A percentile compares a stretch with the other conserved stretches of the same genome.
Conservation (phyloP, 1,140 invertebrate genomes). For the Cecropterus lyciades region DNA sequence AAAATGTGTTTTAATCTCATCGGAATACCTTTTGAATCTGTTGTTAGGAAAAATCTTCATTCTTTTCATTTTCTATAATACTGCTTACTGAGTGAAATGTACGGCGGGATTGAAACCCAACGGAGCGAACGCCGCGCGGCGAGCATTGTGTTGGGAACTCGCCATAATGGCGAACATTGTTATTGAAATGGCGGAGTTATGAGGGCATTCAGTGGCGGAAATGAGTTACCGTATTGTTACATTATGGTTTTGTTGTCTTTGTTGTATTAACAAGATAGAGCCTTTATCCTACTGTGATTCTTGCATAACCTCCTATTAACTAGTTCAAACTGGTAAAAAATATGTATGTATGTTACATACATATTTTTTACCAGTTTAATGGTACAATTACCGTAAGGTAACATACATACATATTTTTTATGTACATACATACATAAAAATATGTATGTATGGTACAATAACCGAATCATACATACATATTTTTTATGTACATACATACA, state of each 20-base stretch:
- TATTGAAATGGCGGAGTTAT: slow-evolving; percentile 62
- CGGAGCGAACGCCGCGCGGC: slow-evolving; percentile 62
- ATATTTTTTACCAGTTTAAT: too few species aligned
- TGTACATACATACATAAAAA: too few species aligned
- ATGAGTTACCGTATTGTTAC: slow-evolving; percentile 1
- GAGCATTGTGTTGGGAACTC: slow-evolving; percentile 56
- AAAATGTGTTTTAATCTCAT: slow-evolving; percentile 4
- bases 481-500: too few species aligned
- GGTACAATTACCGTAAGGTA: too few species aligned
- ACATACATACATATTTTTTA: too few species aligned
- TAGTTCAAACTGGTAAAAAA: too few species aligned
- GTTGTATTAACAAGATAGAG: too few species aligned
- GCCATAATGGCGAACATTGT: slow-evolving; percentile 52
- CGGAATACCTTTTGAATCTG: neutral
- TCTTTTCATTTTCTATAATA: slow-evolving; percentile 9
- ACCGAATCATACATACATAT: too few species aligned
- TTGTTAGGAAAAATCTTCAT: neutral
- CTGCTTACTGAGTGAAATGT: neutral
- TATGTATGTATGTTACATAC: too few species aligned
- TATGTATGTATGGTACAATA: too few species aligned
- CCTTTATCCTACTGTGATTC: too few species aligned
- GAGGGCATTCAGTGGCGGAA: slow-evolving; percentile 7
- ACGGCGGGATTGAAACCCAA: slow-evolving; percentile 46
- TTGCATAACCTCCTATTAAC: too few species aligned
- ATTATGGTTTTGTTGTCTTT: neutral